phyloP scores from a whole-genome alignment of 2,888 invertebrate genomes.

The Drosophila peninsularis region DNA sequence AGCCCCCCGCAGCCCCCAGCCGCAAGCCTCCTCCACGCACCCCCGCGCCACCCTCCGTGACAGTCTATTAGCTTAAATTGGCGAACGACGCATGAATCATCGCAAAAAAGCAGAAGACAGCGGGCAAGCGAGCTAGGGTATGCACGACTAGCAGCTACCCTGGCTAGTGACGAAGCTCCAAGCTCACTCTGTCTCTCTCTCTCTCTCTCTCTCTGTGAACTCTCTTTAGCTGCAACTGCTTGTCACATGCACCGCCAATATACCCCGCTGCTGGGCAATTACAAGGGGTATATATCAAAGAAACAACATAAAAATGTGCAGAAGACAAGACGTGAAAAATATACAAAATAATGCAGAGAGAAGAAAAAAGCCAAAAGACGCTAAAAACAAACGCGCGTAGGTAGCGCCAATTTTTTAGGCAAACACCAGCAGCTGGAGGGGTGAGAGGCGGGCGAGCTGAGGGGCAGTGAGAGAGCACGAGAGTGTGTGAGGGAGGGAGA shows the following conservation, averaged over 20 bases:
- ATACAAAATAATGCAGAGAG: slow-evolving; percentile 37
- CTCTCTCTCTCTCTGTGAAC: background rate
- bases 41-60: background rate
- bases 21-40: background rate
- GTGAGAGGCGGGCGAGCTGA: background rate
- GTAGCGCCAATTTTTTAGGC: slow-evolving; percentile 75
- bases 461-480: background rate
- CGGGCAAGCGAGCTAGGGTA: background rate
- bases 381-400: slow-evolving; percentile 76
- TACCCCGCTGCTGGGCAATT: background rate
- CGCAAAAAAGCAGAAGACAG: slow-evolving; percentile 31
- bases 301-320: slow-evolving; percentile 25
- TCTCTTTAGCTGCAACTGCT: background rate
- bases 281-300: background rate
- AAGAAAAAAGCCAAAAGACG: slow-evolving; percentile 38
- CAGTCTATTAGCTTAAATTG: slow-evolving; percentile 46
- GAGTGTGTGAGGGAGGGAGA: background rate
- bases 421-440: slow-evolving; percentile 45
- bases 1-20: background rate
- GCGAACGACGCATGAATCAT: slow-evolving; percentile 65
- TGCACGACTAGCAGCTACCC: slow-evolving; percentile 6
- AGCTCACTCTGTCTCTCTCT: background rate
- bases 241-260: background rate
- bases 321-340: slow-evolving; percentile 57
- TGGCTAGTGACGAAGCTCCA: too few species aligned